A percentile compares a stretch with the other conserved stretches of the same genome.
Conservation (phyloP, 2,888 invertebrate genomes). For the Ernsta delagoae region DNA sequence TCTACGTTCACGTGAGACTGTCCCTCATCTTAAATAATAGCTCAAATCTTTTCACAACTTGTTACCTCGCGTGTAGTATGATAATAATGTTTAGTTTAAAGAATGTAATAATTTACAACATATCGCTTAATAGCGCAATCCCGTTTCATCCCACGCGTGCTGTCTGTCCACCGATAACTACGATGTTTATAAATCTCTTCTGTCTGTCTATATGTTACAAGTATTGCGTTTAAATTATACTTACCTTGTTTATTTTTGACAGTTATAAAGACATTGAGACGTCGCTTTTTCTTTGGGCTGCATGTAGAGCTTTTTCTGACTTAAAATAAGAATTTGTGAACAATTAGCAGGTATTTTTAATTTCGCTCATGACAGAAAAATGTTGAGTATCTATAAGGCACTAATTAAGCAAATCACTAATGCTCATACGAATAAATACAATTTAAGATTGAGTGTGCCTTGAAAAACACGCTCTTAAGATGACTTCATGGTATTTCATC, state of each 20-base stretch:
- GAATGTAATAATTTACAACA: conserved; percentile 31
- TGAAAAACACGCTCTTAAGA: too few species aligned
- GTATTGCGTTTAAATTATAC: conserved; percentile 26
- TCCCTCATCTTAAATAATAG: not conserved
- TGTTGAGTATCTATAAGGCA: too few species aligned
- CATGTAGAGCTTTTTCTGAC: too few species aligned
- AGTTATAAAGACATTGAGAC: conserved; percentile 21
- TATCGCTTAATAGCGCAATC: conserved; percentile 26
- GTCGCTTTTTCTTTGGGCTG: conserved; percentile 3
- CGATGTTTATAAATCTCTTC: conserved; percentile 34
- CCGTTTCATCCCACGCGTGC: conserved; percentile 27
- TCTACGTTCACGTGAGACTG: not conserved
- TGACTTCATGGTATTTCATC: too few species aligned
- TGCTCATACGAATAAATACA: too few species aligned
- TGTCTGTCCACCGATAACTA: conserved; percentile 19
- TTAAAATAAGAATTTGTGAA: too few species aligned
- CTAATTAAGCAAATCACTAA: too few species aligned
- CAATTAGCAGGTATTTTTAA: too few species aligned
- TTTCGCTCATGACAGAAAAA: too few species aligned
- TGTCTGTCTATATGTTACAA: conserved; percentile 30
- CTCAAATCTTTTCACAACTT: conserved; percentile 1
- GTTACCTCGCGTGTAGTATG: conserved; percentile 10
- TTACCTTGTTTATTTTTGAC: conserved; percentile 26
- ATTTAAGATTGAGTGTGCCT: too few species aligned
- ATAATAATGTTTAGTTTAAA: conserved; percentile 16